Evolutionary conservation across 2,888 invertebrate genomes (phyloP), one percentile per base, ranked within the genome.

Genomic region (Tenthredo livida): DNA sequence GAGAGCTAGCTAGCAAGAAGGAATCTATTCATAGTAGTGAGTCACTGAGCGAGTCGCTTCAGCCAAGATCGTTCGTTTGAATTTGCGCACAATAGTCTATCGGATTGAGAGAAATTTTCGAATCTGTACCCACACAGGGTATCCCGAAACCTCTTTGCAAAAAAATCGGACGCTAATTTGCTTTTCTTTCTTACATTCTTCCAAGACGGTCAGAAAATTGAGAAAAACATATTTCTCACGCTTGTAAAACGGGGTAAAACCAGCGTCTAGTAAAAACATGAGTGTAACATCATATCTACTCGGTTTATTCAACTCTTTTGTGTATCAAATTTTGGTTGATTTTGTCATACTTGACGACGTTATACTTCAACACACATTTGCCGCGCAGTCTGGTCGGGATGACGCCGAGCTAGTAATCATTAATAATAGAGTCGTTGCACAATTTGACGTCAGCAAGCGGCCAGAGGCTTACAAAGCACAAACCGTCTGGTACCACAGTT

Each of bases 1-100:
- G 50, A 77, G 80, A 58, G 58, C 80, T 58, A 58, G 58, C 80
- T 58, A 61, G 61, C 58, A 80, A 40, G 61, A 80, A 40, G 86
- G 78, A 85, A 85, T 85, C 84, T 86, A 87, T 84, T 86, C 80
- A 86, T 87, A 85, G 85, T 84, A 87, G 85, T 84, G 84, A 67
- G 73, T 84, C 84, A 84, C 40, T 47, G 75, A 54, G 72, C 80
- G 12, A 80, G 80, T 61, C 12, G 80, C 80, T 80, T 80, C 58
- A 61, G 80, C 80, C 80, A 80, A 80, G 61, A 80, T 50, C 61
- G 40, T 58, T 40, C 61, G 80, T 7, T 43, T 80, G 80, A 61
- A 80, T 80, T 80, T 80, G 80, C 80, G 80, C 80, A 80, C 80
- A 80, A 80, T 61, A 80, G 80, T 80, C 61, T 58, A 80, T 80